These are phyloP conservation scores for Globicephala melas DNA, from an alignment of 2,113 vertebrate species.

Conservation along the genomic window DNA sequence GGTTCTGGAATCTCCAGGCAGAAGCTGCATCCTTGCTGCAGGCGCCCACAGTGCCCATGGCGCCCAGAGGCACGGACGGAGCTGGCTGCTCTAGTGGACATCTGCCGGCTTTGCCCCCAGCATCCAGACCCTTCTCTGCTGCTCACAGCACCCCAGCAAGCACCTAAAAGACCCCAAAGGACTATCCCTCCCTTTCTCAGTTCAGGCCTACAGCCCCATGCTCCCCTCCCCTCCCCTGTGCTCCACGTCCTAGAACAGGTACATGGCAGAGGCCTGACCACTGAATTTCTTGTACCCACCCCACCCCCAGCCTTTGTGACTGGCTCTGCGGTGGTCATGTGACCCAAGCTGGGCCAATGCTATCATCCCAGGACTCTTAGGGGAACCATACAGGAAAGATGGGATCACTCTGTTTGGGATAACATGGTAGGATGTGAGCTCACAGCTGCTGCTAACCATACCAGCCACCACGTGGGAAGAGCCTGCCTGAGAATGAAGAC, in stretches of 20 bases:
- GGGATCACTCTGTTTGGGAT: not conserved
- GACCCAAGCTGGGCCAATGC: not conserved
- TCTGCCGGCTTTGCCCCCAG: not conserved
- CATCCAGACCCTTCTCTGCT: not conserved
- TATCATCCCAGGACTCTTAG: not conserved
- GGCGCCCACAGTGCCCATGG: not conserved
- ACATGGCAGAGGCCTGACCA: not conserved
- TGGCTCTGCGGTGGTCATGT: not conserved
- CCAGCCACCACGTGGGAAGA: accelerated
- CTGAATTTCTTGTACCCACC: not conserved
- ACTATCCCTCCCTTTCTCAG: not conserved
- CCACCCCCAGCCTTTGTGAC: not conserved
- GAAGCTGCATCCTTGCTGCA: not conserved
- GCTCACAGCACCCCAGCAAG: not conserved
- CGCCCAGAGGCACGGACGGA: not conserved
- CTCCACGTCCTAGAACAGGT: not conserved
- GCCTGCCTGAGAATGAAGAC: not conserved
- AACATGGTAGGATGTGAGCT: not conserved
- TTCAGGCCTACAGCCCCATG: not conserved
- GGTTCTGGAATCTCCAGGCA: not conserved
- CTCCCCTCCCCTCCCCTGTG: not conserved
- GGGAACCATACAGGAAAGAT: not conserved
- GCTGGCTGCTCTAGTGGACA: not conserved
- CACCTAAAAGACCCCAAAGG: not conserved
- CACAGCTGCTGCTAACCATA: not conserved